Conservation (phyloP, 1,140 invertebrate species). For the Sminthurides bifidus region DNA sequence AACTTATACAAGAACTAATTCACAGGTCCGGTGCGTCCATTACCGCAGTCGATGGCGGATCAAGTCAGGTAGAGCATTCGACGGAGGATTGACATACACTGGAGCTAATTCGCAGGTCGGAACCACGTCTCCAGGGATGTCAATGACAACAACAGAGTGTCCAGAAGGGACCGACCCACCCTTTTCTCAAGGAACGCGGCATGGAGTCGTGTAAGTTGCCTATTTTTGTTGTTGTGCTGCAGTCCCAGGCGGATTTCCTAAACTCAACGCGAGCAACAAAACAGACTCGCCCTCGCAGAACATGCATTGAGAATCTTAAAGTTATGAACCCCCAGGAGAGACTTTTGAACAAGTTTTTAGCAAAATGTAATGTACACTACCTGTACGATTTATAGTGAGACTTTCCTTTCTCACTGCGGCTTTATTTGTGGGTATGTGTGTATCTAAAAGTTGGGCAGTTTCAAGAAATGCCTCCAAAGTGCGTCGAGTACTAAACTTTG, state of each 20-base stretch:
- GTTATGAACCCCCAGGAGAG: no score
- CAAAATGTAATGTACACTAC: no score
- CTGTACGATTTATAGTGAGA: no score
- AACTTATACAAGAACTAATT: no score
- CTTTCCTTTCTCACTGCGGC: no score
- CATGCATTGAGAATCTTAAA: no score
- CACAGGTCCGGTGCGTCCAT: slow-evolving; percentile 52
- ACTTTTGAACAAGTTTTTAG: no score
- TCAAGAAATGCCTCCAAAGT: neutral
- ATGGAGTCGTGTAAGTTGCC: slow-evolving; percentile 23
- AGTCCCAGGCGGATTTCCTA: no score
- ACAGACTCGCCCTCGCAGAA: no score
- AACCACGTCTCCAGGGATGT: slow-evolving; percentile 22
- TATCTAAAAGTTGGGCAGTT: neutral
- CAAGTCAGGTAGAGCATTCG: slow-evolving; percentile 13
- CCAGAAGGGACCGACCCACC: slow-evolving; percentile 32
- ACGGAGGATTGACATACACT: slow-evolving; percentile 8
- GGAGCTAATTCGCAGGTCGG: slow-evolving; percentile 12
- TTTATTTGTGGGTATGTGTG: no score
- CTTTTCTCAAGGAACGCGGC: slow-evolving; percentile 26
- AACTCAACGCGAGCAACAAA: no score
- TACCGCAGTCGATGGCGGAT: slow-evolving; percentile 18
- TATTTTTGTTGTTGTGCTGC: no score
- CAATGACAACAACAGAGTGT: slow-evolving; percentile 49
- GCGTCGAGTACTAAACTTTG: neutral